phyloP scores from a whole-genome alignment of 2,797 vertebrate genomes.

The Poeciliopsis presidionis region DNA sequence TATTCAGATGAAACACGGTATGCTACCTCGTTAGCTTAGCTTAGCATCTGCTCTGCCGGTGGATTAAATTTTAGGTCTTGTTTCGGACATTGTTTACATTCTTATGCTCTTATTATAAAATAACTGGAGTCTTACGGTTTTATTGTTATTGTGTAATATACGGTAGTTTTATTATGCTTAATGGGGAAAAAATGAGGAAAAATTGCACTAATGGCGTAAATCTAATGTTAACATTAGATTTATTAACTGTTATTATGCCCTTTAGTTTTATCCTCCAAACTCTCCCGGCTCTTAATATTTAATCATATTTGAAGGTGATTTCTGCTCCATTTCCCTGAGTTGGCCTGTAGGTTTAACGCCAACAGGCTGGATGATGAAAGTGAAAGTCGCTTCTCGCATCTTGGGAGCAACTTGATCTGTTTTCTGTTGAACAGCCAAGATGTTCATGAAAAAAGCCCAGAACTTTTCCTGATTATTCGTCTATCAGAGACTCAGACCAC shows the following conservation, averaged over 20 bases:
- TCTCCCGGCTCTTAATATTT: background rate
- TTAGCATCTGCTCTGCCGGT: constrained; percentile 12
- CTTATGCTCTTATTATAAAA: background rate
- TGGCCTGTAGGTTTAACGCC: background rate
- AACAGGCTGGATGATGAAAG: constrained; percentile 52
- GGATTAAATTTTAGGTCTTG: background rate
- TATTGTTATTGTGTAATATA: background rate
- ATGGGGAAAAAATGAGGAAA: background rate
- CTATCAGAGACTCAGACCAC: background rate
- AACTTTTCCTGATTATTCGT: background rate
- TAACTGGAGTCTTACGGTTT: too few relatives aligned
- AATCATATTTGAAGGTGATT: background rate
- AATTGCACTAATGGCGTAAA: background rate
- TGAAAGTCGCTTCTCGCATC: constrained; percentile 44
- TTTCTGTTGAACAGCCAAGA: background rate
- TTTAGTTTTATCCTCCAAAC: background rate
- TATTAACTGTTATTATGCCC: background rate
- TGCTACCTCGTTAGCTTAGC: constrained; percentile 69
- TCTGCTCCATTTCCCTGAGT: too few relatives aligned
- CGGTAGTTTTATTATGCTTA: background rate
- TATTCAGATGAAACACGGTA: constrained; percentile 97
- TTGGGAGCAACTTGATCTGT: background rate
- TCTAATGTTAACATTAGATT: background rate
- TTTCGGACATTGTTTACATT: background rate
- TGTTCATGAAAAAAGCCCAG: background rate